These are phyloP conservation scores for Ceryle rudis DNA, from an alignment of 2,797 vertebrate species.

Conservation along the genomic window DNA sequence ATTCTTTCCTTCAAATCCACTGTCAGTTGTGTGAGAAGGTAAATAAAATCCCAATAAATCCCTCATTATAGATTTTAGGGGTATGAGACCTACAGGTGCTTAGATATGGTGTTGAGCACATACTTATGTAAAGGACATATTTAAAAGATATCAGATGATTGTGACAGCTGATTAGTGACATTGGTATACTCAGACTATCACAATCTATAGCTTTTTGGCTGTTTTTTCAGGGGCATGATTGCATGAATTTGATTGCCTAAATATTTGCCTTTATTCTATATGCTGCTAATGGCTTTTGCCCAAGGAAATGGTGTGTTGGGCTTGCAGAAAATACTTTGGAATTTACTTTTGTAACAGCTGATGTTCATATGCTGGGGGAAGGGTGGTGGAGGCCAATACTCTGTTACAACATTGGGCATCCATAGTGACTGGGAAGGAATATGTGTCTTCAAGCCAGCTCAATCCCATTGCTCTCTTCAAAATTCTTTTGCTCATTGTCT, in stretches of 20 bases:
- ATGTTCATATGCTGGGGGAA: background rate
- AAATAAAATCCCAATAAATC: background rate
- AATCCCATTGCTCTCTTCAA: rapidly evolving
- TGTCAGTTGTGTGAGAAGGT: background rate
- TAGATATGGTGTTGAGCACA: background rate
- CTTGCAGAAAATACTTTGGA: background rate
- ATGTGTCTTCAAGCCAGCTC: background rate
- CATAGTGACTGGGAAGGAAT: background rate
- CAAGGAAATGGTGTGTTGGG: background rate
- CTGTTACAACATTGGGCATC: background rate
- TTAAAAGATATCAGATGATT: background rate
- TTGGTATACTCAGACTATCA: background rate
- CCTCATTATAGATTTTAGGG: background rate
- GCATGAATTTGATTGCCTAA: background rate
- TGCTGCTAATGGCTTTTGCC: background rate
- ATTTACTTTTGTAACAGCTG: background rate
- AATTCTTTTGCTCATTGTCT: background rate
- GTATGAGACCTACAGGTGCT: background rate
- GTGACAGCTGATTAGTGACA: background rate
- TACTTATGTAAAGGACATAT: background rate
- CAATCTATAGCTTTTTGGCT: background rate
- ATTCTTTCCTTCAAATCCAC: background rate
- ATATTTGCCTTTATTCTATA: background rate
- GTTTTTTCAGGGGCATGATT: background rate
- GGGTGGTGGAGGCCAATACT: background rate